These are phyloP conservation scores for Eurystomus gularis DNA, from an alignment of 2,113 vertebrate genomes.

Conservation along the genomic window DNA sequence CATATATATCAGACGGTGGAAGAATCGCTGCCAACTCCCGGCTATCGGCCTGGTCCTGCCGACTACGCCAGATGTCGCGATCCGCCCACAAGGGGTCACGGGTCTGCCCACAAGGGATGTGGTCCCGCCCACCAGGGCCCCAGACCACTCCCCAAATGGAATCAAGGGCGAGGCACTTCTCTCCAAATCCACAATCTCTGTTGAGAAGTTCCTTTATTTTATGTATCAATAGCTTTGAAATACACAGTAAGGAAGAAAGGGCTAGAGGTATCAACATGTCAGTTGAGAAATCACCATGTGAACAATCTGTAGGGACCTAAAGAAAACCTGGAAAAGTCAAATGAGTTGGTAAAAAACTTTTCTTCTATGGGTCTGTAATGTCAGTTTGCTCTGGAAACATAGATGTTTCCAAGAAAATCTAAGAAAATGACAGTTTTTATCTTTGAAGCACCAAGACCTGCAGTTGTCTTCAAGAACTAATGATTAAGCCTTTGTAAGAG, in stretches of 20 bases:
- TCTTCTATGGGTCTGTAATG: not conserved
- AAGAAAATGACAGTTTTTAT: not conserved
- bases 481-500: not conserved
- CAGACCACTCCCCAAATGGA: too few relatives aligned
- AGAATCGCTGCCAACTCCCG: too few relatives aligned
- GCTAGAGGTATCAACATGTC: not conserved
- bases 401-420: not conserved
- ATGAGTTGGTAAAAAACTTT: not conserved
- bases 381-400: not conserved
- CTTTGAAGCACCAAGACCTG: not conserved
- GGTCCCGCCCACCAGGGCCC: too few relatives aligned
- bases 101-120: too few relatives aligned
- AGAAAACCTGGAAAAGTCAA: not conserved
- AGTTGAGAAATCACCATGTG: not conserved
- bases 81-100: too few relatives aligned
- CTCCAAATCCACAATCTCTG: too few relatives aligned
- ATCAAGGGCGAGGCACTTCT: too few relatives aligned
- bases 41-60: too few relatives aligned
- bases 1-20: too few relatives aligned
- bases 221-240: not conserved
- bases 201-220: not conserved
- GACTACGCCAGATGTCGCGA: too few relatives aligned
- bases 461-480: not conserved
- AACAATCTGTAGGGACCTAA: not conserved
- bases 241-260: not conserved